phyloP scores from a whole-genome alignment of 1,140 invertebrate genomes.

The Trichoplusia ni region DNA sequence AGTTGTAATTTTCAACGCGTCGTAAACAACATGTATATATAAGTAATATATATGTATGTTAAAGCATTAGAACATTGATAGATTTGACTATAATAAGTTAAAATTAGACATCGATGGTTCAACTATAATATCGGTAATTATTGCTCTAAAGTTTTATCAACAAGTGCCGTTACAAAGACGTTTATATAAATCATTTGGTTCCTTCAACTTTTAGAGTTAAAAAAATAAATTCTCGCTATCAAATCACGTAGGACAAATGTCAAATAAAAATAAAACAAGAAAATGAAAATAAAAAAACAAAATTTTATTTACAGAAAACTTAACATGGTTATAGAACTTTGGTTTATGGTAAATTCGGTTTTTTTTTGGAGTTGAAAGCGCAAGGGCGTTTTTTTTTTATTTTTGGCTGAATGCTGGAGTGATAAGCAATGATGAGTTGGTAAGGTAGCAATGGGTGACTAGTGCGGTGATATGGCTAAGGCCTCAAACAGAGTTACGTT shows the following conservation, averaged over 20 bases:
- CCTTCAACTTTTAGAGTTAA: conserved; percentile 53
- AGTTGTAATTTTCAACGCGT: conserved; percentile 6
- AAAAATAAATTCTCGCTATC: conserved; percentile 46
- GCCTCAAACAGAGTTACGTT: conserved; percentile 71
- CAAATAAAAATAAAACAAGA: conserved; percentile 44
- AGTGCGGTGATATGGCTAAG: conserved; percentile 64
- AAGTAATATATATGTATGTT: conserved; percentile 32
- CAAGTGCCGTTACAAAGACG: conserved; percentile 57
- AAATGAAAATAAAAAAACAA: conserved; percentile 48
- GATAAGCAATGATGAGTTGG: conserved; percentile 71
- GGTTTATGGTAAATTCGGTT: conserved; percentile 38
- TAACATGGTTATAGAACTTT: conserved; percentile 55
- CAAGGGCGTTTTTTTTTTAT: conserved; percentile 41
- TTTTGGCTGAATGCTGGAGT: conserved; percentile 48
- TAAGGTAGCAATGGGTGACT: conserved; percentile 72
- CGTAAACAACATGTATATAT: conserved; percentile 21
- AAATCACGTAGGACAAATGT: conserved; percentile 1
- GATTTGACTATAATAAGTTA: conserved; percentile 55
- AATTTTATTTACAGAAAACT: conserved; percentile 61
- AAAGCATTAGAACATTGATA: conserved; percentile 58
- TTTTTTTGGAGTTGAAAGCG: conserved; percentile 36
- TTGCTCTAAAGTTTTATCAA: conserved; percentile 73
- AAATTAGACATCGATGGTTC: conserved; percentile 71
- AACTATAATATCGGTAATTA: conserved; percentile 67
- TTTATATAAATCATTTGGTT: conserved; percentile 61